A percentile compares a stretch with the other conserved stretches of the same genome.
These are phyloP conservation scores for Seriola rivoliana DNA, from an alignment of 2,113 vertebrate species.

Conservation along the genomic window DNA sequence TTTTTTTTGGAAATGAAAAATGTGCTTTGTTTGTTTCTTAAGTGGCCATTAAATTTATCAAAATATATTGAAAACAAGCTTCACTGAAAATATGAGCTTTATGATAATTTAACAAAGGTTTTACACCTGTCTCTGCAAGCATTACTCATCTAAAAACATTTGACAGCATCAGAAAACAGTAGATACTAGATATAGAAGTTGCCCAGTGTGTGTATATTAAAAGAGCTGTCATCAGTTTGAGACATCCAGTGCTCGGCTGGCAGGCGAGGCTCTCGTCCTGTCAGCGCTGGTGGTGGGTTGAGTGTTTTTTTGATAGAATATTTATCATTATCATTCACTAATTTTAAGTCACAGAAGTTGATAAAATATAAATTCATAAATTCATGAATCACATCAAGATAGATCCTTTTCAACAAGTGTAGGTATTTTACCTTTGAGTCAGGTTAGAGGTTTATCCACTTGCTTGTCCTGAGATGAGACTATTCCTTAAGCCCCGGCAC, in stretches of 20 bases:
- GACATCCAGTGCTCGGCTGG: neutral
- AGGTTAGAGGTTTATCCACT: slow-evolving; percentile 16
- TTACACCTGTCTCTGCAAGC: neutral
- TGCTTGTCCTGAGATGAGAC: slow-evolving; percentile 3
- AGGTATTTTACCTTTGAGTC: slow-evolving; percentile 54
- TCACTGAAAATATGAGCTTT: neutral
- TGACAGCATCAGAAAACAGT: neutral
- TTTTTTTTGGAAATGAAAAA: neutral
- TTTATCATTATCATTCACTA: neutral
- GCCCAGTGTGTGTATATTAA: slow-evolving; percentile 3
- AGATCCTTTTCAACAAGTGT: no score
- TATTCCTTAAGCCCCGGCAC: neutral
- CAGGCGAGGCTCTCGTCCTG: neutral
- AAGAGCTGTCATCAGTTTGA: neutral
- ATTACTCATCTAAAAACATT: neutral
- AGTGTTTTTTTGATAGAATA: neutral
- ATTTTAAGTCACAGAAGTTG: neutral
- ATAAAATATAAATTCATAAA: neutral
- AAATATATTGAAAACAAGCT: neutral
- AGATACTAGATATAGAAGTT: neutral
- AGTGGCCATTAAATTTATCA: neutral
- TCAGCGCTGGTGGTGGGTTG: no score
- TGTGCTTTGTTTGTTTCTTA: neutral
- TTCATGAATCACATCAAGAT: neutral
- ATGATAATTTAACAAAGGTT: neutral